Evolutionary conservation across 2,797 vertebrate genomes (phyloP), one percentile per base, ranked within the genome.

Genomic region (Gila robusta): DNA sequence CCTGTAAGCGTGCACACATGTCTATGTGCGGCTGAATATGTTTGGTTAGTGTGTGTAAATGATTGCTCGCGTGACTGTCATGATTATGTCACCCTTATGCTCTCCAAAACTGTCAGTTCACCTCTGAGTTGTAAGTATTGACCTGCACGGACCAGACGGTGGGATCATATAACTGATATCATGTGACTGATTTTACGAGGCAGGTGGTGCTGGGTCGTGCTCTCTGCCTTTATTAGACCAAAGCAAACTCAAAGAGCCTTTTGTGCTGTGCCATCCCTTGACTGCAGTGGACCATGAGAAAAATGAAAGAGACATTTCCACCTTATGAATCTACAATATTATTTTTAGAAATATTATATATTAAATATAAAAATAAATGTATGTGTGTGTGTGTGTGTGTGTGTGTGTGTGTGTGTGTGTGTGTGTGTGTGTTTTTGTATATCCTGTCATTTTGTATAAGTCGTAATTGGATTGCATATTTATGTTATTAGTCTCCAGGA

Each of bases 201-300:
- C 91, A 92, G 93, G 91, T 92, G 93, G 94, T 93, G 90, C 92
- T 83, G 79, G 88, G 90, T 92, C 91, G 80, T 88, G 90, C 87
- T 90, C 90, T 85, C 90, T 92, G 62, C 81, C 92, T 95, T 95
- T 96, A 96, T 96, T 92, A 95, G 94, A 85, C 87, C 86, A 93
- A 92, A 94, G 87, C 95, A 94, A 94, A 37, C 89, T 96, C 94
- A 97, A 96, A 94, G 91, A 92, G 69, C 89, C 93, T 94, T 96
- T 96, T 97, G 94, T 95, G 84, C 71, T 47, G 90, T 94, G 52
- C 88, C 89, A 89, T 54, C 82, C 85, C 67, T 87, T 66, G 80
- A 32, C 89, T 88, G 90, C 81, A 89, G 76, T 86, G 89, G 77
- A 83, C 85, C 85, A 86, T 83, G 82, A 86, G 83, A 89, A 90